Conservation (phyloP, 2,888 invertebrate genomes). For the Entomobrya proxima region DNA sequence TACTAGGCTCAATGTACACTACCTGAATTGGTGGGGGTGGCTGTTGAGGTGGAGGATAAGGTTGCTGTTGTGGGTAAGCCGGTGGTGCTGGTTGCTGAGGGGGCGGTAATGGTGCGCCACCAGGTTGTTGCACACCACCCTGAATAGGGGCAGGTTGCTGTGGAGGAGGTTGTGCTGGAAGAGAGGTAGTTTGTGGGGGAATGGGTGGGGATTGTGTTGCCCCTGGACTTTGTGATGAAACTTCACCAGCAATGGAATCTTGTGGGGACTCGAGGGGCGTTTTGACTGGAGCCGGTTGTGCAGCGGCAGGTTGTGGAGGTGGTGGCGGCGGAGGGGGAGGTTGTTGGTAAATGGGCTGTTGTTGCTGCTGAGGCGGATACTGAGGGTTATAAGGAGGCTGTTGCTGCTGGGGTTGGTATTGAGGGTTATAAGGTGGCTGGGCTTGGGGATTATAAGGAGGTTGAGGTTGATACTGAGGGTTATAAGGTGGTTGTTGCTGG, state of each 20-base stretch:
- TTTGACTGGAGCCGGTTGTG: not conserved
- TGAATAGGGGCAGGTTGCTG: not conserved
- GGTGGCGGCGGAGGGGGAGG: conserved; percentile 5
- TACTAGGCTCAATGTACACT: conserved; percentile 24
- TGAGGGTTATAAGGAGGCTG: not conserved
- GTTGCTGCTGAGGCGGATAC: not conserved
- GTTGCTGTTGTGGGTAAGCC: not conserved
- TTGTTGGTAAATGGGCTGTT: conserved; percentile 2
- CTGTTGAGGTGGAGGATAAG: conserved; percentile 1
- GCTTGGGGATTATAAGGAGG: no score
- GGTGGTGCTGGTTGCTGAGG: conserved; percentile 18
- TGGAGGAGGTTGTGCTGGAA: not conserved
- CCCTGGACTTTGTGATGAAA: not conserved
- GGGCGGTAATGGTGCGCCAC: not conserved
- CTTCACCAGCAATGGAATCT: not conserved
- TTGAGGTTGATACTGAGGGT: conserved; percentile 27
- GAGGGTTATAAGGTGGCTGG: conserved; percentile 1
- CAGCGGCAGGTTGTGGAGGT: not conserved
- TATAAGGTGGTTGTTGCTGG: conserved; percentile 24
- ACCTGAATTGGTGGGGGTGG: conserved; percentile 46
- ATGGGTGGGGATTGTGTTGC: not conserved
- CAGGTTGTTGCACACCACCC: not conserved
- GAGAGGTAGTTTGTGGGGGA: not conserved
- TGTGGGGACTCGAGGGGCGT: not conserved
- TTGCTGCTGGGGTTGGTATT: not conserved